Conservation (phyloP, 2,113 vertebrate species). For the Tachycineta bicolor region DNA sequence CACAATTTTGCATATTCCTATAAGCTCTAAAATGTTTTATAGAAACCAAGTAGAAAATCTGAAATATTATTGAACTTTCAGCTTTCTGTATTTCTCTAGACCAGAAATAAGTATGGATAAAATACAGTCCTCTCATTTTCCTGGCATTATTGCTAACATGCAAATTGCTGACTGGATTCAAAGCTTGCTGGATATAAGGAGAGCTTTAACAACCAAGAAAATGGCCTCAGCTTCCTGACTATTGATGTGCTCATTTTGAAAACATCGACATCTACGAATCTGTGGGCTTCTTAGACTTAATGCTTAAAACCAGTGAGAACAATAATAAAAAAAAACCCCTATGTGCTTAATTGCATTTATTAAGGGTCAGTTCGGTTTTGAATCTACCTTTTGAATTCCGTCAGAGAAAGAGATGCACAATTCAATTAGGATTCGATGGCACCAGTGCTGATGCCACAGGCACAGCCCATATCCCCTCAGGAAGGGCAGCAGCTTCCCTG, state of each 20-base stretch:
- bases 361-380: conserved; percentile 8
- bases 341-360: neutral
- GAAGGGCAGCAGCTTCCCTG: conserved; percentile 6
- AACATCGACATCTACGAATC: neutral
- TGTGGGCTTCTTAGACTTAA: neutral
- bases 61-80: neutral
- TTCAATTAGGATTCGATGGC: neutral
- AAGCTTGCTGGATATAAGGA: neutral
- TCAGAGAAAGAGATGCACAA: neutral
- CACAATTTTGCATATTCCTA: neutral
- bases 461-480: conserved; percentile 26
- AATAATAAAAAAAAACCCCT: neutral
- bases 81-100: neutral
- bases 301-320: neutral
- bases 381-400: neutral
- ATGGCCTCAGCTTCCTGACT: neutral
- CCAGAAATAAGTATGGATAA: neutral
- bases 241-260: neutral
- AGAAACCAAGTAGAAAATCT: neutral
- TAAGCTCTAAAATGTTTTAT: neutral
- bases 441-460: neutral
- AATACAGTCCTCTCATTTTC: neutral
- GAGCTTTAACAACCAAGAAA: neutral
- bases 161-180: neutral
- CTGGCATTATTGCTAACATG: neutral